Base-by-base conservation (phyloP, 2,113 vertebrate genomes). In the Phaetusa simplex region DNA sequence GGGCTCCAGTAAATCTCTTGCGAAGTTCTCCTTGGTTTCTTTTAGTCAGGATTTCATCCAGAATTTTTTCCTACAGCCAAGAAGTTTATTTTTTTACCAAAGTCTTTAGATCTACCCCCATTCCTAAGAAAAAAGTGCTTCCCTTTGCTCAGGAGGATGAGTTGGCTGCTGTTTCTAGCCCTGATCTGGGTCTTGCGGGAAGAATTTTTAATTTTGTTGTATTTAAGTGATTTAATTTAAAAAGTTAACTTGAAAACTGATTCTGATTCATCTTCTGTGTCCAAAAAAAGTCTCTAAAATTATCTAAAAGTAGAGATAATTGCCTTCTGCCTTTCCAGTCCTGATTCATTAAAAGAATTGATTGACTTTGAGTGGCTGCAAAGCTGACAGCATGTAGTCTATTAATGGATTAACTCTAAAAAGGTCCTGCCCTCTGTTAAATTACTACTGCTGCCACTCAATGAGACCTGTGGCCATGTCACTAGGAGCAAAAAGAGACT, bases 241-340 rank as follows among this genome's bases (percentile, higher is more conserved):
- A 79, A 94, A 88, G 18, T 81, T 65, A 92, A 56, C 85, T 84
- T 42, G 32, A 58, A 67, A 95, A 87, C 64, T 26, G 38, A 56
- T 84, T 78, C 61, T 71, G 38, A 85, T 67, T 79, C 34, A 72
- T 64, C 23, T 89, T 49, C 40, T 42, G 12, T 40, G 34, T 26
- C 62, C 53, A 69, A 78, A 89, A 70, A 32, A 70, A 62, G 4
- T 38, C 66, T 66, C 43, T 72, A 82, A 87, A 81, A 85, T 87
- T 15, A 85, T 65, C 73, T 72, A n/a, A 76, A 93, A 91, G 70
- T 79, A 77, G 85, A 93, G 73, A 93, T 85, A 94, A 95, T 96
- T 91, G 38, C 58, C n/a, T 93, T 58, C 81, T 93, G 83, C 65
- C 58, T 85, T 82, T 72, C 17, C 65, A 84, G 61, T 93, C 77